A percentile compares a stretch with the other conserved stretches of the same genome.
Evolutionary conservation across 2,888 invertebrate genomes (phyloP).

Genomic region (Calameuta filiformis): DNA sequence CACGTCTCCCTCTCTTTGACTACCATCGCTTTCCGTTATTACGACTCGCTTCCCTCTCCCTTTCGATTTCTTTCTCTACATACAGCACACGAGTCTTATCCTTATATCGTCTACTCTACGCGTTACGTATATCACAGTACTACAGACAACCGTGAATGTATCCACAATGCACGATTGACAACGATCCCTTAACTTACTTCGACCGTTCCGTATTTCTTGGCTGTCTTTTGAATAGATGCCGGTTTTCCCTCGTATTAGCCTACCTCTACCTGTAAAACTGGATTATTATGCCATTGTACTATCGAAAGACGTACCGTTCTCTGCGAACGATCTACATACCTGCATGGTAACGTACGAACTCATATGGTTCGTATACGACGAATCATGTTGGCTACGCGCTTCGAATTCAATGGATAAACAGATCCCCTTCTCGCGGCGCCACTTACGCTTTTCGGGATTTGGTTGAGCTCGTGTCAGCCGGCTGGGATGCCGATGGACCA

Average conservation of each 20-base stretch:
- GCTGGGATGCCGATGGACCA: neutral
- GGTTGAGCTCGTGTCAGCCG: neutral
- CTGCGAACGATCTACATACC: neutral
- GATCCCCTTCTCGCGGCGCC: neutral
- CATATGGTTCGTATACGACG: neutral
- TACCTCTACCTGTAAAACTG: neutral
- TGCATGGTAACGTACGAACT: neutral
- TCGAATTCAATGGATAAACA: neutral
- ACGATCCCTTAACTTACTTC: neutral
- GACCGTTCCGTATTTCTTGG: neutral
- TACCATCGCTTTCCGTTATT: neutral
- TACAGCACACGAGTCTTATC: neutral
- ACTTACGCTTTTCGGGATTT: neutral
- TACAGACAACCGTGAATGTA: neutral
- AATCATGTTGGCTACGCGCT: neutral
- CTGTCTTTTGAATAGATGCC: neutral
- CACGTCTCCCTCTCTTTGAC: slow-evolving; percentile 21
- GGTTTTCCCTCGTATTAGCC: neutral
- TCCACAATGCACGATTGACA: neutral
- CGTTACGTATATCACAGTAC: neutral
- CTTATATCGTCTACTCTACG: neutral
- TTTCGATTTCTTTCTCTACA: neutral
- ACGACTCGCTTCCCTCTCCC: neutral
- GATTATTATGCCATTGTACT: neutral
- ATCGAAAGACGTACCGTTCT: neutral